Base-by-base conservation (phyloP, 2,888 invertebrate genomes). In the Athripsodes cinereus region DNA sequence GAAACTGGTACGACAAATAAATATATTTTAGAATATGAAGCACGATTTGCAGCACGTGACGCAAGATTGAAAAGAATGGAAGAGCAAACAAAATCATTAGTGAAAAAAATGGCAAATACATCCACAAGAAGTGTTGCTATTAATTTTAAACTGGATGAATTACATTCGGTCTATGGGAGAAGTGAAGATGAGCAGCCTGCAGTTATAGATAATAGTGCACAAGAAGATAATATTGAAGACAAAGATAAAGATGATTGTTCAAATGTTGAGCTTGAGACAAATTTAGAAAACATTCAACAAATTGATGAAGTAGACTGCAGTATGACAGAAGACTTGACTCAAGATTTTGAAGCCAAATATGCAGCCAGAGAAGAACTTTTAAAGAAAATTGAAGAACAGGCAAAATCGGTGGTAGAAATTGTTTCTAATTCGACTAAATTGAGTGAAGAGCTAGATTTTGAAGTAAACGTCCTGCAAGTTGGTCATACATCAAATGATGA, bases 21-120 rank as follows among this genome's bases (percentile, higher is more conserved):
- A 26, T 58, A 34, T 19, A 65, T 67, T 72, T 74, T 72, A 16
- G 73, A 80, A 57, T 79, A 80, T 48, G 79, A 85, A 69, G 84
- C 85, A 64, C 76, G 81, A 62, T 78, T 87, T 62, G 83, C 83
- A 21, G 83, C 84, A 0, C 78, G 87, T 62, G 86, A 87, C 64
- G 78, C 81, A 49, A 77, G 90, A 52, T 72, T 90, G 20, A 83
- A 81, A 68, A 76, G 84, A 52, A 75, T 94, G 53, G 93, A 93
- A 72, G 88, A 90, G 65, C 90, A 92, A 70, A 90, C 90, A 18
- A 85, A 86, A 66, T 84, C 86, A 60, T 75, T 93, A 5, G 88
- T 90, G 53, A 83, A 81, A 61, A 88, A 87, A 74, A 88, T 92
- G 31, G 82, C 84, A 56, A 85, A 86, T 64, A 91, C 90, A 0